Evolutionary conservation across 2,888 invertebrate species (phyloP).

Genomic region (Phanerotoma sp.): DNA sequence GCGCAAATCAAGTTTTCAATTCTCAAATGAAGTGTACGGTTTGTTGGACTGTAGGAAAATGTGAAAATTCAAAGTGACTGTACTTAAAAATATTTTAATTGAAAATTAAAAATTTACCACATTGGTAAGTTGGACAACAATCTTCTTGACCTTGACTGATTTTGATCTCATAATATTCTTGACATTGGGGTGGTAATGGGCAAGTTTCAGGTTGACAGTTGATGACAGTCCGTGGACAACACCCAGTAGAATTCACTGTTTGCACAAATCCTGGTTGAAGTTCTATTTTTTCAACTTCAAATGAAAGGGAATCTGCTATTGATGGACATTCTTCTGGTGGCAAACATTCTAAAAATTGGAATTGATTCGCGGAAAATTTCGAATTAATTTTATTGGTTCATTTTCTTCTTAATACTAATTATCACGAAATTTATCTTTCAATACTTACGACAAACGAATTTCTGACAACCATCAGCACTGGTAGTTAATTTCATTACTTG

Average conservation of each 20-base stretch:
- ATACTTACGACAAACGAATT: constrained; percentile 70
- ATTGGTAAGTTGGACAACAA: constrained; percentile 70
- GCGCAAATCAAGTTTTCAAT: too few species aligned
- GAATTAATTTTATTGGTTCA: too few species aligned
- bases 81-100: too few species aligned
- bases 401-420: too few species aligned
- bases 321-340: constrained; percentile 67
- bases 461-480: constrained; percentile 68
- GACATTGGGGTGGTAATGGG: constrained; percentile 64
- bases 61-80: constrained; percentile 29
- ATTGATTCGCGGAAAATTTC: too few species aligned
- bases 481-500: constrained; percentile 71
- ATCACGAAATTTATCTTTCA: too few species aligned
- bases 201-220: constrained; percentile 68
- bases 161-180: constrained; percentile 62
- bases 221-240: constrained; percentile 67
- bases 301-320: constrained; percentile 48
- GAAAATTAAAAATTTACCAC: constrained; percentile 59
- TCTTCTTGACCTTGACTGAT: constrained; percentile 47
- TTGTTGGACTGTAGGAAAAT: constrained; percentile 4
- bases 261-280: constrained; percentile 67
- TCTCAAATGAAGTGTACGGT: constrained; percentile 33
- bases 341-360: constrained; percentile 65
- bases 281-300: constrained; percentile 56
- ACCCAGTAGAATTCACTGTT: constrained; percentile 65